phyloP scores from a whole-genome alignment of 1,140 invertebrate species.

The Euura lappo region DNA sequence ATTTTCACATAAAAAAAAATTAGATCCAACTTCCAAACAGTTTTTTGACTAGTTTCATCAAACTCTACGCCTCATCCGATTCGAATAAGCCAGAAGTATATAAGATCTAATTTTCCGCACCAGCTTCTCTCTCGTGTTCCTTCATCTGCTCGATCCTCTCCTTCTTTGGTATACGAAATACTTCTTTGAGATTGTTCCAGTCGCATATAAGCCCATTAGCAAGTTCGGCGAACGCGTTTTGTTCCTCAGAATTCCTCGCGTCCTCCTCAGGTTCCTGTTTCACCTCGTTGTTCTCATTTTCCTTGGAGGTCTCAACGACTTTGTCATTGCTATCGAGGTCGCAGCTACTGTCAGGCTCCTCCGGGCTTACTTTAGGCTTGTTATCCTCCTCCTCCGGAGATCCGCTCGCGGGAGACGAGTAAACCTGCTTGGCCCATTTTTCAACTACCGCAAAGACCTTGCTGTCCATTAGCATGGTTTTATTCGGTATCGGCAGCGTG shows the following conservation, averaged over 20 bases:
- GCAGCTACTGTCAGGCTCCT: constrained; percentile 14
- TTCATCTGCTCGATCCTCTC: constrained; percentile 92
- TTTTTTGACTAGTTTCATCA: too few relatives aligned
- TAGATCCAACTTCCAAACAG: constrained; percentile 13
- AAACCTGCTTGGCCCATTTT: constrained; percentile 70
- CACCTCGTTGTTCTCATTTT: constrained; percentile 23
- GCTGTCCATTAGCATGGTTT: constrained; percentile 90
- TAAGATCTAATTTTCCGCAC: constrained; percentile 36
- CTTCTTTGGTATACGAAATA: constrained; percentile 95
- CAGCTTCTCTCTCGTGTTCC: constrained; percentile 89
- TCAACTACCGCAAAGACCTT: constrained; percentile 85
- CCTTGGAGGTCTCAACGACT: constrained; percentile 22
- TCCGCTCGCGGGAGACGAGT: constrained; percentile 43
- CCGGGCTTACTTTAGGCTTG: constrained; percentile 20
- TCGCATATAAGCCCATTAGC: constrained; percentile 72
- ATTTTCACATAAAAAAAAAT: constrained; percentile 21
- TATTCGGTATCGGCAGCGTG: constrained; percentile 89
- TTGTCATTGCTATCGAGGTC: constrained; percentile 30
- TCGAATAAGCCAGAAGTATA: constrained; percentile 12
- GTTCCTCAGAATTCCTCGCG: constrained; percentile 34
- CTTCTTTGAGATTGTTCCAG: constrained; percentile 85
- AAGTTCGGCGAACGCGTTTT: constrained; percentile 61
- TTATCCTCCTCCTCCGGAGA: constrained; percentile 56
- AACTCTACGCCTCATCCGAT: too few relatives aligned
- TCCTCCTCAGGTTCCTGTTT: constrained; percentile 39